A percentile compares a stretch with the other conserved stretches of the same genome.
Conservation (phyloP, 2,113 vertebrate species). For the Oceanodroma tethys region DNA sequence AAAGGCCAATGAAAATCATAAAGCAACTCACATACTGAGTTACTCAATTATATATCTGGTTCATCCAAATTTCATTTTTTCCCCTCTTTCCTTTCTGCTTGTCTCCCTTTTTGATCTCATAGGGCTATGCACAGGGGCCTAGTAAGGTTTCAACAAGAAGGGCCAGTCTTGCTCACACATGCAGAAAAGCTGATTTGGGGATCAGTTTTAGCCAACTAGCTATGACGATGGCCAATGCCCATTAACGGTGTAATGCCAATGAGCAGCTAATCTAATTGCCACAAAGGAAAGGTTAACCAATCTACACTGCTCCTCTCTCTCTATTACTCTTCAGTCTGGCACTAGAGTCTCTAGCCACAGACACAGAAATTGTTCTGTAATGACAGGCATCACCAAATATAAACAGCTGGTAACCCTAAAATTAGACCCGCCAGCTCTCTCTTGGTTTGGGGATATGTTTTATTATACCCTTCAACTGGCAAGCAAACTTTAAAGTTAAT, state of each 20-base stretch:
- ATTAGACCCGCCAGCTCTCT: not conserved
- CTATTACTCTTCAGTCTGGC: slow-evolving; percentile 21
- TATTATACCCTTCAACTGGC: slow-evolving; percentile 29
- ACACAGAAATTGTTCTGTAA: slow-evolving; percentile 62
- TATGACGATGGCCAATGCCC: not conserved
- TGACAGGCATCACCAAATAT: slow-evolving; percentile 53
- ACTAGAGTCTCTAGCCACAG: slow-evolving; percentile 43
- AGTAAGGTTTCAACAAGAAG: not conserved
- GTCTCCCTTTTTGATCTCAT: not conserved
- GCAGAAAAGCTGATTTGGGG: not conserved
- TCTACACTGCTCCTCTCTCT: not conserved
- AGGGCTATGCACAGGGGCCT: not conserved
- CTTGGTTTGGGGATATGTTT: slow-evolving; percentile 43
- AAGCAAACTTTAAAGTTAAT: slow-evolving; percentile 2
- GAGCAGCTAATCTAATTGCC: slow-evolving; percentile 16
- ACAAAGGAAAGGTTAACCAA: slow-evolving; percentile 36
- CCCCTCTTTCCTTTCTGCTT: not conserved
- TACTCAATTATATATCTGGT: not conserved
- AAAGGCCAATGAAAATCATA: slow-evolving; percentile 29
- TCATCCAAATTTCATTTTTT: not conserved
- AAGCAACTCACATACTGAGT: not conserved
- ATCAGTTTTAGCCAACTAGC: not conserved
- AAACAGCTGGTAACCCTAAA: slow-evolving; percentile 60
- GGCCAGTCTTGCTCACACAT: not conserved
- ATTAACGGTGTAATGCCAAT: not conserved